A percentile compares a stretch with the other conserved stretches of the same genome.
Evolutionary conservation across 2,797 vertebrate genomes (phyloP).

Genomic region (Parotocinclus haroldoi): DNA sequence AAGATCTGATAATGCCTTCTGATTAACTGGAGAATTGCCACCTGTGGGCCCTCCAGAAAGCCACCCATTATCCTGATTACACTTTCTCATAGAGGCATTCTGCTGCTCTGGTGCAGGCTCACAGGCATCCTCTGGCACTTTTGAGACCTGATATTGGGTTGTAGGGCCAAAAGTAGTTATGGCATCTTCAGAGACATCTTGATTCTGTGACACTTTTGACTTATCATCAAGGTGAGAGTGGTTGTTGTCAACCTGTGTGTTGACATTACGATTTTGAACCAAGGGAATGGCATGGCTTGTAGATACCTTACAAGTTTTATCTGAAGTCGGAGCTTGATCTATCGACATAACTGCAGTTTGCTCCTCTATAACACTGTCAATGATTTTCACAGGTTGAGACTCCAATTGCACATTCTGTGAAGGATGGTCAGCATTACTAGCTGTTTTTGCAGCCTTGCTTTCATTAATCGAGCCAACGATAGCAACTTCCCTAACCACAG

Average conservation of each 20-base stretch:
- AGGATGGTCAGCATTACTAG: slow-evolving; percentile 86
- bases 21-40: slow-evolving; percentile 64
- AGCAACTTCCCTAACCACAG: slow-evolving; percentile 92
- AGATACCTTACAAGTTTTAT: slow-evolving; percentile 69
- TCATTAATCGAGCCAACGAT: slow-evolving; percentile 81
- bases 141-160: slow-evolving; percentile 53
- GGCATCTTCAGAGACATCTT: slow-evolving; percentile 9
- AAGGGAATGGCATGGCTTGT: slow-evolving; percentile 58
- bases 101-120: slow-evolving; percentile 58
- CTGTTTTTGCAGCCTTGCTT: slow-evolving; percentile 82
- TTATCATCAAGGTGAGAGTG: slow-evolving; percentile 63
- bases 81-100: slow-evolving; percentile 53
- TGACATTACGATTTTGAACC: slow-evolving; percentile 81
- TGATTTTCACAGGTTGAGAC: slow-evolving; percentile 89
- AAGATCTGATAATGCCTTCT: slow-evolving; percentile 61
- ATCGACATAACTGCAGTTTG: slow-evolving; percentile 55
- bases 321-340: slow-evolving; percentile 59
- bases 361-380: slow-evolving; percentile 89
- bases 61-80: slow-evolving; percentile 56
- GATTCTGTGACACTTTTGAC: slow-evolving; percentile 21
- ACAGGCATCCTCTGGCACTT: slow-evolving; percentile 5
- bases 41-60: slow-evolving; percentile 66
- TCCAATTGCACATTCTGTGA: slow-evolving; percentile 73
- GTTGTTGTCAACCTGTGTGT: slow-evolving; percentile 80
- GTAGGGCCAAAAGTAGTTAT: slow-evolving; percentile 1